Base-by-base conservation (phyloP, 2,113 vertebrate species). In the Strigops habroptila region DNA sequence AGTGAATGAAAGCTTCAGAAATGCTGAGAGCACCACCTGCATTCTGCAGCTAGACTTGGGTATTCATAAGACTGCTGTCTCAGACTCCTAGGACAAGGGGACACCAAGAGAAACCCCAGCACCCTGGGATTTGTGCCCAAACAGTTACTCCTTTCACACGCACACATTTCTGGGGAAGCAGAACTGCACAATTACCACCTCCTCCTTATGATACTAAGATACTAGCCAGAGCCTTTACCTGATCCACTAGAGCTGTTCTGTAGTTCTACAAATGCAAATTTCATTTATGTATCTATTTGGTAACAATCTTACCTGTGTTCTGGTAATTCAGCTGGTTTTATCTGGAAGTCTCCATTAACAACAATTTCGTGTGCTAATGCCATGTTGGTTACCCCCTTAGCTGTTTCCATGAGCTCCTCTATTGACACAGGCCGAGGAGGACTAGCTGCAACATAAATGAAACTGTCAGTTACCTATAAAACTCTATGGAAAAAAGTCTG, bases 301-400 rank as follows among this genome's bases (percentile, higher is more conserved):
- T 24, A 85, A 24, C 25, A 60, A 5, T 53, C 96, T 97, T 95
- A 99, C 99, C 99, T 99, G 97, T 98, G 98, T 82, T 99, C 99
- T 46, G 98, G 98, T 82, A 98, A 93, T 63, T 99, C 98, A 15
- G 95, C n/a, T 18, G 99, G 98, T 77, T 99, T 99, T 91, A 99
- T 98, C 96, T 98, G 97, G 89, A 99, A 99, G 70, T 96, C 98
- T 87, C 98, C 98, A 93, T 99, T 98, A 41, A 99, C 97, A 63
- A 99, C 97, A 70, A 99, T 99, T 94, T 99, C 99, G 6, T 99
- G 99, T n/a, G 99, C 99, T 76, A 99, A 84, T 9, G 98, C 98
- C 99, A 99, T 99, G 95, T 99, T 99, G 73, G 98, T 99, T 84
- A 99, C 98, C 67, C 99, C 99, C 96, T 99, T 99, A 2, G 99